Evolutionary conservation across 2,797 vertebrate species (phyloP).

Genomic region (Gobionotothen gibberifrons): DNA sequence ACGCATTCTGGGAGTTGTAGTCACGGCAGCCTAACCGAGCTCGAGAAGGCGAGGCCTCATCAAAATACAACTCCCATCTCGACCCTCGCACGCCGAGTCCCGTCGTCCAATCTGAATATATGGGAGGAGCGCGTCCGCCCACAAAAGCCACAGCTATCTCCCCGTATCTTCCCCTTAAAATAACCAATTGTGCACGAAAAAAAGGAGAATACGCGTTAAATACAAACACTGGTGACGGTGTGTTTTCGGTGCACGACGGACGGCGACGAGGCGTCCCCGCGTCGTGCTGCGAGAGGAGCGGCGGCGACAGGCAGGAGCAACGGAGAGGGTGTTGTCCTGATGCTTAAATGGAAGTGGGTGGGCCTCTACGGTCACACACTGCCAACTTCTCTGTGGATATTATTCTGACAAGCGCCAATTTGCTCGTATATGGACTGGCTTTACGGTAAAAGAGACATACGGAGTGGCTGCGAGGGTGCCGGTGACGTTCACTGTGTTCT

Average conservation of each 20-base stretch:
- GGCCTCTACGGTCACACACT: slow-evolving; percentile 80
- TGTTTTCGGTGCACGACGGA: slow-evolving; percentile 59
- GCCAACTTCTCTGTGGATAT: slow-evolving; percentile 81
- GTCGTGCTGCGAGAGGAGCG: slow-evolving; percentile 52
- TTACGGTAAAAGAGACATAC: slow-evolving; percentile 46
- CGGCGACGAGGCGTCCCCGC: slow-evolving; percentile 62
- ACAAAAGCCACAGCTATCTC: slow-evolving; percentile 84
- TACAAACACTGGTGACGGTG: slow-evolving; percentile 58
- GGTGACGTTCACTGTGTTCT: slow-evolving; percentile 63
- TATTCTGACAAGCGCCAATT: slow-evolving; percentile 70
- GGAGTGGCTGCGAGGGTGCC: slow-evolving; percentile 52
- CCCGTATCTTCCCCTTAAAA: slow-evolving; percentile 71
- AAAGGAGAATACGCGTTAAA: slow-evolving; percentile 70
- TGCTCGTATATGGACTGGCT: slow-evolving; percentile 70
- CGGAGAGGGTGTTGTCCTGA: slow-evolving; percentile 80
- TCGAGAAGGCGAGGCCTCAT: slow-evolving; percentile 71
- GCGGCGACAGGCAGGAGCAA: slow-evolving; percentile 66
- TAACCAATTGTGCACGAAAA: slow-evolving; percentile 79
- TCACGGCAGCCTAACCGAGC: slow-evolving; percentile 36
- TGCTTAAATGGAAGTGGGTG: slow-evolving; percentile 89
- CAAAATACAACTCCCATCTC: slow-evolving; percentile 87
- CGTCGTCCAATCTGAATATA: slow-evolving; percentile 87
- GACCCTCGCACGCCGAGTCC: slow-evolving; percentile 78
- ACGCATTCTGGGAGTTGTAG: slow-evolving; percentile 77
- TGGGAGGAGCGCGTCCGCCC: slow-evolving; percentile 87